Evolutionary conservation across 2,888 invertebrate genomes (phyloP).

Genomic region (Drosophila histrio): DNA sequence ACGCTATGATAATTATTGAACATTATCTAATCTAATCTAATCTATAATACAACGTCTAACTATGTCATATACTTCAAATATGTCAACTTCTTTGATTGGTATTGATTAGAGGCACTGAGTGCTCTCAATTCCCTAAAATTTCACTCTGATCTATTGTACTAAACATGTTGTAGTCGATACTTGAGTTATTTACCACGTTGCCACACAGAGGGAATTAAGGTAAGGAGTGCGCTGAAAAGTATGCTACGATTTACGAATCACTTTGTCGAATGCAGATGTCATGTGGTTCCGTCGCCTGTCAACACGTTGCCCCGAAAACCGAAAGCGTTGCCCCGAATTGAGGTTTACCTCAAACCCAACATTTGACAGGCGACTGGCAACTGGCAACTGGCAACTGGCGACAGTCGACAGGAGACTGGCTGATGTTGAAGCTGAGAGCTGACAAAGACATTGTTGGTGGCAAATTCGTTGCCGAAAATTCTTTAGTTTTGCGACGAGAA

Average conservation of each 20-base stretch:
- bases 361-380: constrained; percentile 38
- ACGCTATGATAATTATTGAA: no score
- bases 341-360: constrained; percentile 51
- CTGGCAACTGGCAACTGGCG: not conserved
- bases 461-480: constrained; percentile 3
- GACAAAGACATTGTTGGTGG: constrained; percentile 2
- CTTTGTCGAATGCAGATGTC: constrained; percentile 50
- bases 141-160: not conserved
- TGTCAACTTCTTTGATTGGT: no score
- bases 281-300: constrained; percentile 48
- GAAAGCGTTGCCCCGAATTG: constrained; percentile 36
- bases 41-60: no score
- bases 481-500: not conserved
- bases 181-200: not conserved
- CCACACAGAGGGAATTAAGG: not conserved
- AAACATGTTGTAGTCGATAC: not conserved
- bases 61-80: no score
- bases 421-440: constrained; percentile 5
- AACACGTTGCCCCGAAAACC: constrained; percentile 40
- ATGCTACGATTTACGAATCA: constrained; percentile 48
- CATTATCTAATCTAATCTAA: no score
- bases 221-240: constrained; percentile 26
- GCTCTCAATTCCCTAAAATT: not conserved
- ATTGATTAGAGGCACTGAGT: not conserved
- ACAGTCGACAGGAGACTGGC: not conserved